Evolutionary conservation across 1,140 invertebrate species (phyloP).

Genomic region (Lasaia peninsularis): DNA sequence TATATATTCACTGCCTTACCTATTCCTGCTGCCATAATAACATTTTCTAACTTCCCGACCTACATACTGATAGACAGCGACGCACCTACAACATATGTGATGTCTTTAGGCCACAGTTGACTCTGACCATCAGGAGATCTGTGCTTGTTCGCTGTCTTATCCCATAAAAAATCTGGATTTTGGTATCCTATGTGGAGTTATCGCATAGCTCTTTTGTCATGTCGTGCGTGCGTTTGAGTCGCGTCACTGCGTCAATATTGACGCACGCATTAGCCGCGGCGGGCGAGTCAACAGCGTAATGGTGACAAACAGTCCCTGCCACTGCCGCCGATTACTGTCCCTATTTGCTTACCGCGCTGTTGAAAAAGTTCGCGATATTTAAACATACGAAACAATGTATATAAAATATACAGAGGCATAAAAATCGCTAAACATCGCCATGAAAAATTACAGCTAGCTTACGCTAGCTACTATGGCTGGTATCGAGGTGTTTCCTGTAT

Average conservation of each 20-base stretch:
- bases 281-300: constrained; percentile 49
- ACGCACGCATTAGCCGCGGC: constrained; percentile 54
- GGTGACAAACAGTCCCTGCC: constrained; percentile 42
- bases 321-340: constrained; percentile 19
- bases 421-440: background rate
- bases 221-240: constrained; percentile 18
- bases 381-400: background rate
- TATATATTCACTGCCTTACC: too few relatives aligned
- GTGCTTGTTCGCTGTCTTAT: too few relatives aligned
- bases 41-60: too few relatives aligned
- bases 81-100: too few relatives aligned
- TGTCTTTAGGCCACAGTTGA: too few relatives aligned
- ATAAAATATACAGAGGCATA: background rate
- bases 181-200: too few relatives aligned
- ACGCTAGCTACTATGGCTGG: too few relatives aligned
- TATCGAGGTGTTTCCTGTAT: too few relatives aligned
- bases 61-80: too few relatives aligned
- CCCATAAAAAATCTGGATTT: background rate
- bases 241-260: constrained; percentile 34
- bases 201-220: background rate
- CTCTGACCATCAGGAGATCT: too few relatives aligned
- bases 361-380: background rate
- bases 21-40: too few relatives aligned
- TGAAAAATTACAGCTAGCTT: too few relatives aligned
- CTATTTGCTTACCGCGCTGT: background rate